Conservation (phyloP, 1,140 invertebrate genomes). For the Tribolium madens region DNA sequence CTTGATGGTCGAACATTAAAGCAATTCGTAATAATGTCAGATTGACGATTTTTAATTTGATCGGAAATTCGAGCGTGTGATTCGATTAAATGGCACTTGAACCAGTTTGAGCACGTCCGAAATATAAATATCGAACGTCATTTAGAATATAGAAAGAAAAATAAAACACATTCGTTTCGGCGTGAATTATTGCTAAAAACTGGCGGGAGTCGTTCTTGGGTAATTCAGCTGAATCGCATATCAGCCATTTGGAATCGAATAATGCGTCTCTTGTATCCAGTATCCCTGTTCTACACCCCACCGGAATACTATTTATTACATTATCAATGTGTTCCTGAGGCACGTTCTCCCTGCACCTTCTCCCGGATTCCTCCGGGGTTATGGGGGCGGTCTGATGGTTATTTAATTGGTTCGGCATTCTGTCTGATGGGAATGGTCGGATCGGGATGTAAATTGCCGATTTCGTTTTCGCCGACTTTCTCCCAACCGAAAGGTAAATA, state of each 20-base stretch:
- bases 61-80: background rate
- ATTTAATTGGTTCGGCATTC: conserved; percentile 30
- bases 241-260: conserved; percentile 37
- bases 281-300: conserved; percentile 20
- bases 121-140: conserved; percentile 30
- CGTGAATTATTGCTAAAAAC: conserved; percentile 29
- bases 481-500: background rate
- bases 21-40: conserved; percentile 1
- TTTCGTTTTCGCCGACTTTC: conserved; percentile 22
- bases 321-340: conserved; percentile 34
- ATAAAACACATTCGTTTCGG: conserved; percentile 23
- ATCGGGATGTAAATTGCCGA: background rate
- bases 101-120: background rate
- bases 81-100: conserved; percentile 5
- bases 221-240: conserved; percentile 35
- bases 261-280: conserved; percentile 35
- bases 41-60: conserved; percentile 15
- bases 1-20: conserved; percentile 1
- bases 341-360: conserved; percentile 21
- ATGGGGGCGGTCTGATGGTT: conserved; percentile 27
- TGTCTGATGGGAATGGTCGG: background rate
- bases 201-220: conserved; percentile 18
- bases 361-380: background rate
- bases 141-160: conserved; percentile 30
- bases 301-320: conserved; percentile 37